phyloP scores from a whole-genome alignment of 37 sponge, comb jelly and placozoan species.

The Diacarnus erythraeanus region DNA sequence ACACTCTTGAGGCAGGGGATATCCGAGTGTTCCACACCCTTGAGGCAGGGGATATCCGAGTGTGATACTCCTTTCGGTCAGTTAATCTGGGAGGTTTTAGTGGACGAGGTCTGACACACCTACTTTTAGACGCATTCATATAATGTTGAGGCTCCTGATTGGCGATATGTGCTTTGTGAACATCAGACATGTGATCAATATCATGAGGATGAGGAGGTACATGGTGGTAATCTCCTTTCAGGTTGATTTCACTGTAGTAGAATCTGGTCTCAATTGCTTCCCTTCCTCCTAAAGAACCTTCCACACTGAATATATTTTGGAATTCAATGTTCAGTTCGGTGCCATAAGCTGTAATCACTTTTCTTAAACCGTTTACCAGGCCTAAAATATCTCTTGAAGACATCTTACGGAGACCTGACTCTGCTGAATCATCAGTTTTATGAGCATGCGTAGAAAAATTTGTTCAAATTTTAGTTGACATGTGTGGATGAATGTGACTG shows the following conservation, averaged over 20 bases:
- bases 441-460: constrained; percentile 26
- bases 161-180: not conserved
- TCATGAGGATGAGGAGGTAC: not conserved
- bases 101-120: not conserved
- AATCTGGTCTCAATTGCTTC: not conserved
- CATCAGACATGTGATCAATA: not conserved
- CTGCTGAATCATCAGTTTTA: not conserved
- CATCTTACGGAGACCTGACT: constrained; percentile 21
- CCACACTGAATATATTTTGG: not conserved
- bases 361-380: constrained; percentile 23
- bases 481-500: not conserved
- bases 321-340: not conserved
- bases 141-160: not conserved
- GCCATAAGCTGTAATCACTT: constrained; percentile 21
- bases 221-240: not conserved
- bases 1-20: no score
- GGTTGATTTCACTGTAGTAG: not conserved
- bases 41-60: not conserved
- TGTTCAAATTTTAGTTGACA: not conserved
- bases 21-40: not conserved
- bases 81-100: not conserved
- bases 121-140: no score
- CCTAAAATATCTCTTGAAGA: constrained; percentile 21
- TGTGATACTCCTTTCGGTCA: not conserved
- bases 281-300: not conserved